phyloP scores from a whole-genome alignment of 2,113 vertebrate species.

The Danionella cerebrum region DNA sequence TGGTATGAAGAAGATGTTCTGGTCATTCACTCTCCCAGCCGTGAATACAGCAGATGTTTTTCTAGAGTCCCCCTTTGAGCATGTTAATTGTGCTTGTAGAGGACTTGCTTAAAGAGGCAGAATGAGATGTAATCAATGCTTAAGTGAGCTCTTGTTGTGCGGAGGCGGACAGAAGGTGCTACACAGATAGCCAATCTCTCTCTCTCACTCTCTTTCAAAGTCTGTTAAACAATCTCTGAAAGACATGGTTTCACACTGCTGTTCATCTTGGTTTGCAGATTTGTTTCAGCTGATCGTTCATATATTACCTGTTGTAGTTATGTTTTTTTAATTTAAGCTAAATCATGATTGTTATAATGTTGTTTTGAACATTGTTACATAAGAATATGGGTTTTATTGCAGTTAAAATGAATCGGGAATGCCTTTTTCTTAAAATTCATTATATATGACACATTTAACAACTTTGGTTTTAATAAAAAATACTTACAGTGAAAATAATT shows the following conservation, averaged over 20 bases:
- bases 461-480: too few relatives aligned
- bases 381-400: too few relatives aligned
- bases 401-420: too few relatives aligned
- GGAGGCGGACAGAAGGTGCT: background rate
- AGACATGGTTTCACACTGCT: background rate
- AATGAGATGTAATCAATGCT: slow-evolving; percentile 19
- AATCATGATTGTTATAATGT: too few relatives aligned
- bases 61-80: slow-evolving; percentile 1
- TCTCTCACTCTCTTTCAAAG: background rate
- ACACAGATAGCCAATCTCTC: background rate
- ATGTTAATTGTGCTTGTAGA: slow-evolving; percentile 27
- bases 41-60: slow-evolving; percentile 20
- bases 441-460: too few relatives aligned
- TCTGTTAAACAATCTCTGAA: background rate
- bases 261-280: background rate
- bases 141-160: slow-evolving; percentile 12
- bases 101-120: slow-evolving; percentile 13
- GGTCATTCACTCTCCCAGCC: background rate
- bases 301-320: too few relatives aligned
- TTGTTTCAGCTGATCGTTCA: too few relatives aligned
- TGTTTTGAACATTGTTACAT: too few relatives aligned
- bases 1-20: slow-evolving; percentile 10
- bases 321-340: too few relatives aligned
- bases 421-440: too few relatives aligned
- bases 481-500: too few relatives aligned